phyloP scores from a whole-genome alignment of 2,797 vertebrate species.

The Thunnus albacares region DNA sequence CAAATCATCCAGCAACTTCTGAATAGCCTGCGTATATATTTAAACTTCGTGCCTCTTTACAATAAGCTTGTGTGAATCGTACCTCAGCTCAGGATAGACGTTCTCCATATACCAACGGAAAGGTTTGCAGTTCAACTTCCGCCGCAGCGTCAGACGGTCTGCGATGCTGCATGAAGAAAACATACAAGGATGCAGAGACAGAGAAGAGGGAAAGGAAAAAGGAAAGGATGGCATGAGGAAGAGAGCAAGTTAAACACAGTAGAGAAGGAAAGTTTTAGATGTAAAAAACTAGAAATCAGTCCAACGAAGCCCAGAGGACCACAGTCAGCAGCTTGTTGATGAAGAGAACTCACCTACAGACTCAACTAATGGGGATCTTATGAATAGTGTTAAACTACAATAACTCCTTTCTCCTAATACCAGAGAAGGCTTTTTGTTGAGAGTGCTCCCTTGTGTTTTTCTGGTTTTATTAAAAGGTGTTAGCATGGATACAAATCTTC shows the following conservation, averaged over 20 bases:
- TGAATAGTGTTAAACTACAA: slow-evolving; percentile 1
- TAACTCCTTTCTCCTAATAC: slow-evolving; percentile 4
- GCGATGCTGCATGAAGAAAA: slow-evolving; percentile 85
- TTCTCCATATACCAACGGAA: slow-evolving; percentile 99
- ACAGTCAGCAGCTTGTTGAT: neutral
- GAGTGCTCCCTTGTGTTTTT: neutral
- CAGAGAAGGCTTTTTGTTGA: neutral
- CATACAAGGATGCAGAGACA: neutral
- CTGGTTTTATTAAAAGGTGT: too few relatives aligned
- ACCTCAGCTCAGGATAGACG: slow-evolving; percentile 98
- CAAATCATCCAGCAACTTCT: neutral
- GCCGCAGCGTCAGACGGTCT: slow-evolving; percentile 90
- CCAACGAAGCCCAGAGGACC: neutral
- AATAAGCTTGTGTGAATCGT: slow-evolving; percentile 61
- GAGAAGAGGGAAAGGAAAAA: neutral
- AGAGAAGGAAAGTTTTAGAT: neutral
- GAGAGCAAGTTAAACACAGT: neutral
- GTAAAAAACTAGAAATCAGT: neutral
- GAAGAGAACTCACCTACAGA: neutral
- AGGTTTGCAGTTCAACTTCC: slow-evolving; percentile 95
- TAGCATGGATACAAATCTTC: neutral
- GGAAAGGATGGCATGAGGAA: neutral
- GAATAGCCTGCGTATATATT: neutral
- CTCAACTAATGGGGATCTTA: neutral
- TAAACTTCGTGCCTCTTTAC: neutral